These are phyloP conservation scores for Leptocoma aspasia DNA, from an alignment of 2,113 vertebrate genomes.

Conservation along the genomic window DNA sequence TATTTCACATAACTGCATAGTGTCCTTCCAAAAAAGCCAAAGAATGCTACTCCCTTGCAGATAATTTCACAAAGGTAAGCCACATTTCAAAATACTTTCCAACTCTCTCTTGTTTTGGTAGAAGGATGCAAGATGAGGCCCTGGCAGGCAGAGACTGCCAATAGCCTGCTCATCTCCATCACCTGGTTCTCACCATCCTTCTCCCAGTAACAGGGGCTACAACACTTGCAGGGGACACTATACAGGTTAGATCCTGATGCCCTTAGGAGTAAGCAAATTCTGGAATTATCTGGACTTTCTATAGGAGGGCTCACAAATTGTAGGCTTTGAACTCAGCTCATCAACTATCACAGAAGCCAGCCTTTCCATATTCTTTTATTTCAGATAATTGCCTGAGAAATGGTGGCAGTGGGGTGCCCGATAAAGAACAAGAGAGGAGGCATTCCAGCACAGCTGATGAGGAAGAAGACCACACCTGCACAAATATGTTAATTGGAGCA, in stretches of 20 bases:
- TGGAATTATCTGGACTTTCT: neutral
- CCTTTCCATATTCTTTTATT: neutral
- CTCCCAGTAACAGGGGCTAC: neutral
- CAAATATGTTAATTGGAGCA: neutral
- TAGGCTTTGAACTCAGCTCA: neutral
- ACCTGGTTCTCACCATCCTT: neutral
- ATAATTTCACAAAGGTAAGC: neutral
- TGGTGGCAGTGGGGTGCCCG: neutral
- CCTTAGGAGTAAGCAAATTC: neutral
- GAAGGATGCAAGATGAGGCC: neutral
- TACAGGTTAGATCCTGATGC: neutral
- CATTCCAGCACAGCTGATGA: neutral
- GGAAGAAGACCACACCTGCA: neutral
- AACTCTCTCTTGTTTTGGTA: neutral
- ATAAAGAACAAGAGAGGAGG: neutral
- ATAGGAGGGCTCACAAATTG: neutral
- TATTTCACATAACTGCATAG: neutral
- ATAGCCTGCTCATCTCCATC: neutral
- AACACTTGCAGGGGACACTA: neutral
- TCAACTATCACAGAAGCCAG: accelerated
- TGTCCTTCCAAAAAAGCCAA: neutral
- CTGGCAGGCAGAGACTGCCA: neutral
- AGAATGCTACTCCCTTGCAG: neutral
- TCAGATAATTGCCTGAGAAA: neutral
- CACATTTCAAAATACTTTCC: neutral